phyloP scores from a whole-genome alignment of 2,113 vertebrate genomes.

The Crocuta crocuta region DNA sequence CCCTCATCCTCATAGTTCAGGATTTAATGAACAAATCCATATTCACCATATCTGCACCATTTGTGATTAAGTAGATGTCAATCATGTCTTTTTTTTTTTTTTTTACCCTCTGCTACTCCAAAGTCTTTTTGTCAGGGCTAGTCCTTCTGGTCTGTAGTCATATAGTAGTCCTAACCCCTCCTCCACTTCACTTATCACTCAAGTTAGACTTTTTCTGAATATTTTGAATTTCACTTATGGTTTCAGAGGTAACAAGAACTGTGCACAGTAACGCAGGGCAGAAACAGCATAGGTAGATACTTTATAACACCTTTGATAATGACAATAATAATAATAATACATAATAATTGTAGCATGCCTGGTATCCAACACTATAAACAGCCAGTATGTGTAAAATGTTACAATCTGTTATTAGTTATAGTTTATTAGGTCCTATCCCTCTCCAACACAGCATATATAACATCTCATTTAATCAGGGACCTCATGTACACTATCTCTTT shows the following conservation, averaged over 20 bases:
- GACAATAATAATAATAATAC: neutral
- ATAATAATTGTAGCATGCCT: neutral
- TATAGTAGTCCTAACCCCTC: neutral
- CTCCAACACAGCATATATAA: neutral
- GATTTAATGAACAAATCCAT: constrained; percentile 63
- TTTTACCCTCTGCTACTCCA: neutral
- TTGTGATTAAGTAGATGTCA: constrained; percentile 49
- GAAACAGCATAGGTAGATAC: neutral
- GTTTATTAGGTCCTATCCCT: neutral
- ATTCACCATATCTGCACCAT: neutral
- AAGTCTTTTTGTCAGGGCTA: constrained; percentile 43
- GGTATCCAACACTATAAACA: neutral
- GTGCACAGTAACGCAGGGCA: neutral
- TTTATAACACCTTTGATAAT: neutral
- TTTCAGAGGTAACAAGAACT: neutral
- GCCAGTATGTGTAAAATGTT: neutral
- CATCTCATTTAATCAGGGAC: neutral
- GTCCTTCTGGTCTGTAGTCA: neutral
- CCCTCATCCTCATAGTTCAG: constrained; percentile 1
- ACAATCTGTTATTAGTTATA: neutral
- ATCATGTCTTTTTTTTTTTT: neutral
- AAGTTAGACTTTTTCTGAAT: neutral
- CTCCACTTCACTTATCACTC: neutral
- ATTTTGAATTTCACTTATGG: neutral
- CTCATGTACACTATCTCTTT: neutral